Percentiles rank a stretch among this genome's conserved stretches.
Evolutionary conservation across 92 coral and sea anemone genomes (phyloP).

Genomic region (Actinernus sp.): DNA sequence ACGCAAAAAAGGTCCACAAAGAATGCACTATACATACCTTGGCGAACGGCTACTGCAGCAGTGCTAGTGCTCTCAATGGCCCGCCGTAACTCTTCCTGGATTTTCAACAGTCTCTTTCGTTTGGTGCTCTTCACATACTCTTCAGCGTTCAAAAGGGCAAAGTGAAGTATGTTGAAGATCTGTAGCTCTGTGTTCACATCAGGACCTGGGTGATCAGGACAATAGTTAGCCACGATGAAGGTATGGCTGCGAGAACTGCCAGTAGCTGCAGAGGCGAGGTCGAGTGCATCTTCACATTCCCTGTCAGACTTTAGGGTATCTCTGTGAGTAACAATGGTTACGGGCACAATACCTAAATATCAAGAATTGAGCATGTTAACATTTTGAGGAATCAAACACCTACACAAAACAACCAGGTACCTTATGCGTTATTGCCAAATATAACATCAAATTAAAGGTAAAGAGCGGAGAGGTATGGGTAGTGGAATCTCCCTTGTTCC

Average conservation of each 20-base stretch:
- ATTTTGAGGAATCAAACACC: too few species aligned
- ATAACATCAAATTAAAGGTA: too few species aligned
- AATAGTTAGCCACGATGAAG: slow-evolving; percentile 61
- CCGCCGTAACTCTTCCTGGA: neutral
- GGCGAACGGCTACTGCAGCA: neutral
- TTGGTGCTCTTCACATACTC: slow-evolving; percentile 17
- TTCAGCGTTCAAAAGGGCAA: slow-evolving; percentile 41
- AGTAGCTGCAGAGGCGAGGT: slow-evolving; percentile 55
- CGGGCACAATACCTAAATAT: slow-evolving; percentile 40
- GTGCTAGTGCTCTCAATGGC: neutral
- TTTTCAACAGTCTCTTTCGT: slow-evolving; percentile 1
- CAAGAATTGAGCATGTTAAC: neutral
- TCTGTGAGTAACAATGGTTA: slow-evolving; percentile 46
- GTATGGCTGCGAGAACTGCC: slow-evolving; percentile 62
- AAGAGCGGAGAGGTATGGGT: neutral
- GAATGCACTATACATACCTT: neutral
- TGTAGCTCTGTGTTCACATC: slow-evolving; percentile 45
- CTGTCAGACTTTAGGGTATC: slow-evolving; percentile 17
- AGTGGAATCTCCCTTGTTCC: neutral
- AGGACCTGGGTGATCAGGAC: slow-evolving; percentile 25
- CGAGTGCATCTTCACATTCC: slow-evolving; percentile 31
- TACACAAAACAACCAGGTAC: too few species aligned
- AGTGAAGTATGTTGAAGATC: slow-evolving; percentile 48
- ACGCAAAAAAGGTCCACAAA: neutral
- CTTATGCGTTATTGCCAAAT: too few species aligned